Conservation (phyloP, 1,140 invertebrate species). For the Sycobia sp. region DNA sequence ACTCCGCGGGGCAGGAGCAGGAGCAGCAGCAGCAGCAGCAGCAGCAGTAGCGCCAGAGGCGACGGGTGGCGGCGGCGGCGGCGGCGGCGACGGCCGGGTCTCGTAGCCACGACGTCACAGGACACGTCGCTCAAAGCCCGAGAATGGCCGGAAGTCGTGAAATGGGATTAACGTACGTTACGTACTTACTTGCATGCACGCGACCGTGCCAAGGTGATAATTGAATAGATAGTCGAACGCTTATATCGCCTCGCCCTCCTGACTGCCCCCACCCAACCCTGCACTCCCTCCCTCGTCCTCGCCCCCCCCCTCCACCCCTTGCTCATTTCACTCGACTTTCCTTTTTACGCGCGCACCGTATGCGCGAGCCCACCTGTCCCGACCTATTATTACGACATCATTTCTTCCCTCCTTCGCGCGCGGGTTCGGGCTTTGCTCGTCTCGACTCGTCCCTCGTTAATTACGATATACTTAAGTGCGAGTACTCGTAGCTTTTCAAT, state of each 20-base stretch:
- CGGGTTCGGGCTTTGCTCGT: no score
- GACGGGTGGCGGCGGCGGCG: neutral
- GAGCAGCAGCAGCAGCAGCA: neutral
- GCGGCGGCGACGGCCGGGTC: no score
- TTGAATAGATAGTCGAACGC: constrained; percentile 58
- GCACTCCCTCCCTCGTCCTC: neutral
- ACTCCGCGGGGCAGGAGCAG: no score
- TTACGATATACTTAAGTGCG: no score
- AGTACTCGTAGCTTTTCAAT: no score
- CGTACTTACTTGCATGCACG: constrained; percentile 47
- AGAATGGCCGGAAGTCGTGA: constrained; percentile 63
- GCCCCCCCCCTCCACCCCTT: no score
- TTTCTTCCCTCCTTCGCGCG: no score
- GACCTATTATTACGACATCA: constrained; percentile 1
- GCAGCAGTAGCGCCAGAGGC: no score
- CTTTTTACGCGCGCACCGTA: neutral
- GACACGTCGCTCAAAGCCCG: constrained; percentile 59
- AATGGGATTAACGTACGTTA: constrained; percentile 57
- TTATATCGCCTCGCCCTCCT: constrained; percentile 29
- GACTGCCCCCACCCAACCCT: constrained; percentile 41
- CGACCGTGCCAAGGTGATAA: constrained; percentile 57
- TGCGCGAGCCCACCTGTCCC: constrained; percentile 25
- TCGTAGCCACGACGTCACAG: constrained; percentile 59
- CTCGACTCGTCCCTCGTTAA: no score
- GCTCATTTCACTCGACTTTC: constrained; percentile 7